Percentiles rank a stretch among this genome's conserved stretches.
Evolutionary conservation across 2,888 invertebrate genomes (phyloP).

Genomic region (Uropetala carovei): DNA sequence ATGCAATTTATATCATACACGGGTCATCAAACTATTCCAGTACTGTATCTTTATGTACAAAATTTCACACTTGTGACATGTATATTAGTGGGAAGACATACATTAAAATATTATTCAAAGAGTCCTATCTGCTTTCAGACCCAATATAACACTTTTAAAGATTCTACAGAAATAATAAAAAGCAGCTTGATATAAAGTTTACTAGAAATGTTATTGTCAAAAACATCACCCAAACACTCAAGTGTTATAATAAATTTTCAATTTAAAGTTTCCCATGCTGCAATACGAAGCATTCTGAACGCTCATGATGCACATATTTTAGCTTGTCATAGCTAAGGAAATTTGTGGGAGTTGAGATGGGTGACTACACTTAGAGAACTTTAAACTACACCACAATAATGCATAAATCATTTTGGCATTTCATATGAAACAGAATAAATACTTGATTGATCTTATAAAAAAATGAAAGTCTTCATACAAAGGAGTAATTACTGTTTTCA

Average conservation of each 20-base stretch:
- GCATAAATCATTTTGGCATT: neutral
- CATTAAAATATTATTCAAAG: slow-evolving; percentile 7
- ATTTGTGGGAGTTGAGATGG: neutral
- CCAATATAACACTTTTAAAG: slow-evolving; percentile 26
- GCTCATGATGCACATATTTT: neutral
- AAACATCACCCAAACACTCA: slow-evolving; percentile 35
- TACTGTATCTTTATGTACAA: neutral
- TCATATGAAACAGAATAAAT: neutral
- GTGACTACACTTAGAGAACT: neutral
- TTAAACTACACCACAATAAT: neutral
- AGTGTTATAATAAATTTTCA: slow-evolving; percentile 24
- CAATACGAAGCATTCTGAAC: neutral
- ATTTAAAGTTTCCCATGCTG: neutral
- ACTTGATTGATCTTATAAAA: neutral
- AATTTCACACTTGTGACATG: neutral
- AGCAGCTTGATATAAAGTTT: neutral
- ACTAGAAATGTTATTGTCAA: slow-evolving; percentile 40
- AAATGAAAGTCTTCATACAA: neutral
- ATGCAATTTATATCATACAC: neutral
- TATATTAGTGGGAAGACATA: slow-evolving; percentile 52
- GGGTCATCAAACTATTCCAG: neutral
- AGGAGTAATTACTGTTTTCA: neutral
- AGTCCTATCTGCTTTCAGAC: neutral
- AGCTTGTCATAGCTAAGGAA: neutral
- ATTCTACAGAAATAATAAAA: slow-evolving; percentile 41